phyloP scores from a whole-genome alignment of 1,140 invertebrate genomes.

The Melanaphis sacchari region DNA sequence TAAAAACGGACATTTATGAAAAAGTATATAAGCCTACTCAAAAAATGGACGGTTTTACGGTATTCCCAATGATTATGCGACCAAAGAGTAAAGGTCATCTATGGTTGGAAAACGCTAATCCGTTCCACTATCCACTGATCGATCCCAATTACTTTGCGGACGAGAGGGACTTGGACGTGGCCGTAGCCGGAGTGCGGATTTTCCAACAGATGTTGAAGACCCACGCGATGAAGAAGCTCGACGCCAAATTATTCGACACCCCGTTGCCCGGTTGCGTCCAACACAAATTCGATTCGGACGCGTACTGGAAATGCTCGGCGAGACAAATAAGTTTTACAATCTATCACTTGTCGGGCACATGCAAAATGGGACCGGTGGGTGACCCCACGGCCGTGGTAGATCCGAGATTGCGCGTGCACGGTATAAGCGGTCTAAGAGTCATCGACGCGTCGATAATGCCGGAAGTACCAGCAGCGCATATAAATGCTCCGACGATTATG shows the following conservation, averaged over 20 bases:
- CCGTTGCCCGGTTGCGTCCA: conserved; percentile 65
- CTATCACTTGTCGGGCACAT: conserved; percentile 68
- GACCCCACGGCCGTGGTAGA: conserved; percentile 72
- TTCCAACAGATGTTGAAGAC: conserved; percentile 71
- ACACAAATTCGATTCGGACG: conserved; percentile 67
- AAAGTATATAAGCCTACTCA: conserved; percentile 67
- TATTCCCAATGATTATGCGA: conserved; percentile 65
- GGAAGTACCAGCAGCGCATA: conserved; percentile 77
- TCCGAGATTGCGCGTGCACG: conserved; percentile 70
- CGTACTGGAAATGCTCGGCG: conserved; percentile 74
- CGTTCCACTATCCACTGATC: conserved; percentile 72
- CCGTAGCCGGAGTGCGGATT: conserved; percentile 76
- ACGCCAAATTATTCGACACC: conserved; percentile 66
- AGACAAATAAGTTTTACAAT: conserved; percentile 64
- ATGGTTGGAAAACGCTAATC: conserved; percentile 68
- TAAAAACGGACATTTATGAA: conserved; percentile 68
- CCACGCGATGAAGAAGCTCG: conserved; percentile 70
- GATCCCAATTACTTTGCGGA: conserved; percentile 73
- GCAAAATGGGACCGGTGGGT: conserved; percentile 70
- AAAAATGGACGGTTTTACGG: conserved; percentile 68
- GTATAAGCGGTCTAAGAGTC: conserved; percentile 74
- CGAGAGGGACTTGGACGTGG: conserved; percentile 59
- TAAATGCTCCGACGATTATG: conserved; percentile 78
- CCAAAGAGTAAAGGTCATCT: conserved; percentile 69
- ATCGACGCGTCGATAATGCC: conserved; percentile 82